Base-by-base conservation (phyloP, 2,888 invertebrate species). In the Lithosia quadra region DNA sequence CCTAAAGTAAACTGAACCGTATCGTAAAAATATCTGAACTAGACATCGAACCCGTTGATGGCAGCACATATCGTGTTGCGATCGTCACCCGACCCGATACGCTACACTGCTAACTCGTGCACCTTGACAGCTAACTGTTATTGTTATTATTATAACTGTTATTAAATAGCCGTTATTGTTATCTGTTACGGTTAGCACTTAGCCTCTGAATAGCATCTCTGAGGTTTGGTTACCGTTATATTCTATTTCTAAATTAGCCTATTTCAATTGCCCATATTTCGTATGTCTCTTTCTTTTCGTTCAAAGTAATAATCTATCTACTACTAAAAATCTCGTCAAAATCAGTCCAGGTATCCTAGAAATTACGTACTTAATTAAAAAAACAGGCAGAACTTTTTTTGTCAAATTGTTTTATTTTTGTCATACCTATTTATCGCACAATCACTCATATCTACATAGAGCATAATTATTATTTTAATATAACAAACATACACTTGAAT, bases 101-200 rank as follows among this genome's bases (percentile, higher is more conserved):
- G 62, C 28, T 49, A 62, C 56, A 56, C 57, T 57, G 67, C 22
- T 57, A 62, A 67, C 21, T 57, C 67, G 28, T 62, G 28, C 43
- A 62, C 43, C 43, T 67, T 33, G 22, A 66, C 55, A 22, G 13
- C 21, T 60, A 22, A 57, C 67, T 62, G 57, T 57, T 62, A 67
- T 18, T 8, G 39, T n/a, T 58, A 65, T 49, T 61, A 43, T 15
- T 33, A 59, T 60, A 65, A 65, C 59, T 24, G 65, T 58, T 65
- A 59, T 60, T 60, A 59, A 49, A 60, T 53, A 65, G 24, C 59
- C 43, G 59, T 65, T 59, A 59, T 65, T 64, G 64, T 64, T 64
- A 64, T 64, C 49, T 65, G 65, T 65, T 39, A 60, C 60, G 61
- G n/a, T 39, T 66, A 60, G 34, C 43, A 49, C 39, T 43, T 34